These are phyloP conservation scores for Panzeria rudis DNA, from an alignment of 2,888 invertebrate genomes.

Conservation along the genomic window DNA sequence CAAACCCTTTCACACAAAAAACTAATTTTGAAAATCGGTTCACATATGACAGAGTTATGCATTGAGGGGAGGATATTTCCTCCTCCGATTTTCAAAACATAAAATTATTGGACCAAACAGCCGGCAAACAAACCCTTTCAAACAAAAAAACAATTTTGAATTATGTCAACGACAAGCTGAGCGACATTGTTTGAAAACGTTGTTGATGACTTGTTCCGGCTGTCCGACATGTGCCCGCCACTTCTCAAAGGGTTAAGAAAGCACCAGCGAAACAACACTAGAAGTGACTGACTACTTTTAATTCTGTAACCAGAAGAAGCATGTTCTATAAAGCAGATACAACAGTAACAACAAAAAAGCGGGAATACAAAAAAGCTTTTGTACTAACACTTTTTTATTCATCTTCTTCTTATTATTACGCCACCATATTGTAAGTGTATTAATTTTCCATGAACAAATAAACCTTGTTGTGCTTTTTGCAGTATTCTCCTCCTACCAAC, in stretches of 20 bases:
- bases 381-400: neutral
- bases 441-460: slow-evolving; percentile 43
- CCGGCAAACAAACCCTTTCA: too few relatives aligned
- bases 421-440: slow-evolving; percentile 38
- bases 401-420: slow-evolving; percentile 3
- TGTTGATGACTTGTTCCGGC: too few relatives aligned
- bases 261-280: neutral
- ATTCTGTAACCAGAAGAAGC: neutral
- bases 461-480: slow-evolving; percentile 59
- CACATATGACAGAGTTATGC: too few relatives aligned
- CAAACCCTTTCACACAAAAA: too few relatives aligned
- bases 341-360: slow-evolving; percentile 39
- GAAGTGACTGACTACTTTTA: neutral
- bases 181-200: too few relatives aligned
- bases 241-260: slow-evolving; percentile 5
- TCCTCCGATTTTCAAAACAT: too few relatives aligned
- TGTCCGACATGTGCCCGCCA: neutral
- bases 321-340: neutral
- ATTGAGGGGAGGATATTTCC: too few relatives aligned
- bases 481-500: slow-evolving; percentile 27
- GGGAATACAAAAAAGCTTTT: slow-evolving; percentile 52
- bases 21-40: too few relatives aligned
- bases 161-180: too few relatives aligned
- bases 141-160: too few relatives aligned
- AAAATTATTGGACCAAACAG: too few relatives aligned